These are phyloP conservation scores for Masnerella sp. DNA, from an alignment of 2,888 invertebrate genomes.

Conservation along the genomic window DNA sequence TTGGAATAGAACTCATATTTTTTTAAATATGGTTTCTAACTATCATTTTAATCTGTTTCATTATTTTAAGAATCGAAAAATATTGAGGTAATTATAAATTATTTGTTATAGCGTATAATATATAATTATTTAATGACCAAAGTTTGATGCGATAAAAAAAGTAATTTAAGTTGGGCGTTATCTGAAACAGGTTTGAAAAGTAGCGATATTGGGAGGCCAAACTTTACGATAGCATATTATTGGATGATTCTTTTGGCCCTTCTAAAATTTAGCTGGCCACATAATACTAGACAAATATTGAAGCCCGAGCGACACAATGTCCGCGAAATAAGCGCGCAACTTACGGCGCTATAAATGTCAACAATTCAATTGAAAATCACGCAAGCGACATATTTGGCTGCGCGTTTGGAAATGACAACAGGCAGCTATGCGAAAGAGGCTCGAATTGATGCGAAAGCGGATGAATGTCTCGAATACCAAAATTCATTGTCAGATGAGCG, in stretches of 20 bases:
- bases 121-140: too few species aligned
- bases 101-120: too few species aligned
- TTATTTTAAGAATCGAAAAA: too few species aligned
- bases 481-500: slow-evolving; percentile 55
- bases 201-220: not conserved
- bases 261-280: not conserved
- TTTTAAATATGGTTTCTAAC: too few species aligned
- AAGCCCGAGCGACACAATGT: slow-evolving; percentile 15
- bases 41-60: too few species aligned
- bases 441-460: slow-evolving; percentile 54
- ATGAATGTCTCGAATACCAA: slow-evolving; percentile 57
- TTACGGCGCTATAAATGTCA: slow-evolving; percentile 53
- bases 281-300: slow-evolving; percentile 31
- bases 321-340: slow-evolving; percentile 32
- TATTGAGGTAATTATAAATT: too few species aligned
- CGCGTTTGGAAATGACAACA: slow-evolving; percentile 51
- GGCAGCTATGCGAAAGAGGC: slow-evolving; percentile 52
- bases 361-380: slow-evolving; percentile 55
- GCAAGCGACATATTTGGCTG: slow-evolving; percentile 50
- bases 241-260: slow-evolving; percentile 12
- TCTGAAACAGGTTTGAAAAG: not conserved
- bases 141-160: too few species aligned
- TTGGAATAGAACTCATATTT: too few species aligned
- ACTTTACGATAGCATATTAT: slow-evolving; percentile 14
- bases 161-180: not conserved